Conservation (phyloP, 2,113 vertebrate genomes). For the Oncorhynchus masou region DNA sequence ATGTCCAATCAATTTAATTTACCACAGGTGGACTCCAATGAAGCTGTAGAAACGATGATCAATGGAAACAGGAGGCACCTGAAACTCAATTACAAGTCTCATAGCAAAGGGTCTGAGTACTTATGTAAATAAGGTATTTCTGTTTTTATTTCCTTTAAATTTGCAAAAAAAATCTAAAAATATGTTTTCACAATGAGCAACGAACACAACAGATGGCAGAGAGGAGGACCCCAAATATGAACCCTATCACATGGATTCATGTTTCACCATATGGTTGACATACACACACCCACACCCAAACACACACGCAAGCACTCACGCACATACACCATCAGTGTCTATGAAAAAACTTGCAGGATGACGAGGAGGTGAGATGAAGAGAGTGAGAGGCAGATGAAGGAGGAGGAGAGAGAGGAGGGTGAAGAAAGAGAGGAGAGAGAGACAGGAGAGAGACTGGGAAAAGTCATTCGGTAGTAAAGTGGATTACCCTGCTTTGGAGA, state of each 20-base stretch:
- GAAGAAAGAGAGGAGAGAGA: slow-evolving; percentile 33
- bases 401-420: too few relatives aligned
- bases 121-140: too few relatives aligned
- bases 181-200: slow-evolving; percentile 44
- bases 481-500: slow-evolving; percentile 77
- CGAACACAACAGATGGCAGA: slow-evolving; percentile 86
- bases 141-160: too few relatives aligned
- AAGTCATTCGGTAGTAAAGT: slow-evolving; percentile 76
- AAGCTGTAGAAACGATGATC: too few relatives aligned
- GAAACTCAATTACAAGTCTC: too few relatives aligned
- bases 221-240: slow-evolving; percentile 92
- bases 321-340: slow-evolving; percentile 77
- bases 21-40: too few relatives aligned
- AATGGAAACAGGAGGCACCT: too few relatives aligned
- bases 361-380: too few relatives aligned
- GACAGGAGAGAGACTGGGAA: slow-evolving; percentile 61
- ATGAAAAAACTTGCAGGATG: slow-evolving; percentile 75
- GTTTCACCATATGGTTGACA: slow-evolving; percentile 96
- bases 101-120: too few relatives aligned
- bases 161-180: too few relatives aligned
- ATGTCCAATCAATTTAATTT: too few relatives aligned
- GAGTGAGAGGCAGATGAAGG: too few relatives aligned
- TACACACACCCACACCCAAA: slow-evolving; percentile 25
- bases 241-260: slow-evolving; percentile 96
- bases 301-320: slow-evolving; percentile 13